Base-by-base conservation (phyloP, 2,113 vertebrate species). In the Oophaga pumilio region DNA sequence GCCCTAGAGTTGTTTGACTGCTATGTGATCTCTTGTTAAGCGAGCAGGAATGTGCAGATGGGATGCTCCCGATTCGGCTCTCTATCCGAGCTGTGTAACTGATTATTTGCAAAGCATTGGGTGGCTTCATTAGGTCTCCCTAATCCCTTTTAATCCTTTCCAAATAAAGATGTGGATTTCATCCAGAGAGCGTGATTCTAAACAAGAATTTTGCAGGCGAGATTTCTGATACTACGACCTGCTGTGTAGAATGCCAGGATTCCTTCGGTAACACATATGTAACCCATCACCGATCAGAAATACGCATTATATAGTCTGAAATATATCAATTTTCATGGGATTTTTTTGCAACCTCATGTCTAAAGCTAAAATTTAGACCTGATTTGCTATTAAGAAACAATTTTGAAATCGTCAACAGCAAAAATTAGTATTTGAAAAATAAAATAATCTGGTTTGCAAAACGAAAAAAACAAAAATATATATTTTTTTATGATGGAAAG, bases 111-210 rank as follows among this genome's bases (percentile, higher is more conserved):
- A 87, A 74, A 82, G 66, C 69, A 83, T 76, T 24, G 69, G 79
- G 69, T 83, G 68, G 79, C 66, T 82, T 82, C 78, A 82, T 82
- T 87, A 87, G 66, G 68, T 82, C 14, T 69, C 53, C 52, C 59
- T 82, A 87, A 87, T 87, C 79, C 69, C 69, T 87, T 87, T 87
- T 87, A 87, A 87, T 87, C 86, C 86, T 82, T 82, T 87, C 79
- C 68, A 87, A 87, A 82, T 87, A 87, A 83, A 82, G 56, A 76
- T 8, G 52, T 87, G 68, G 43, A 64, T 79, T 76, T 57, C 24
- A 24, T 64, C 79, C 79, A 87, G 66, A 53, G 68, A 82, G 57
- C 56, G 76, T 82, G 43, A 82, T 82, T 82, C 52, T 53, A 62
- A 57, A 74, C 86, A 76, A 73, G 73, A 8, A 66, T 78, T 81